These are phyloP conservation scores for Neodon shergylaensis DNA, from an alignment of 2,113 vertebrate species.

Conservation along the genomic window DNA sequence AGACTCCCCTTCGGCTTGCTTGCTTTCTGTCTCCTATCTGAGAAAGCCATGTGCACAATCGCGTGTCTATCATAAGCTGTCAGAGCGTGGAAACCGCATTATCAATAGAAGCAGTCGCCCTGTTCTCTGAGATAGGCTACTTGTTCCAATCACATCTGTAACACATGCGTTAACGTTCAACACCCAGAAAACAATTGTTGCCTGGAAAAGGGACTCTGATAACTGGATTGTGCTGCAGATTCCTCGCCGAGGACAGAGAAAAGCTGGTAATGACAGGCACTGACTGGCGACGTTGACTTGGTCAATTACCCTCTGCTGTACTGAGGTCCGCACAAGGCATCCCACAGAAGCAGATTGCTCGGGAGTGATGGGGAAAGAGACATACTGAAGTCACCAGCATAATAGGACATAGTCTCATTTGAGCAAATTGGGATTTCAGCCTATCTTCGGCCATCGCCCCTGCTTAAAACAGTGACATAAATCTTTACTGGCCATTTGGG, in stretches of 20 bases:
- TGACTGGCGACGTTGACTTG: slow-evolving; percentile 12
- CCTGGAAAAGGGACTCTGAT: background rate
- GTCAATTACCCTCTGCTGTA: slow-evolving; percentile 64
- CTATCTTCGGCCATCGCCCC: slow-evolving; percentile 45
- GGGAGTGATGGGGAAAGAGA: slow-evolving; percentile 55
- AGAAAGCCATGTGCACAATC: background rate
- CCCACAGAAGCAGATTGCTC: slow-evolving; percentile 45
- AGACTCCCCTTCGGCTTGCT: background rate
- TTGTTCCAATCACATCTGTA: slow-evolving; percentile 59
- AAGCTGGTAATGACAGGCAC: slow-evolving; percentile 34
- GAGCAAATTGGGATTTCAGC: slow-evolving; percentile 49
- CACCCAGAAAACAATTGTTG: slow-evolving; percentile 58
- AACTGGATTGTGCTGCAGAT: slow-evolving; percentile 32
- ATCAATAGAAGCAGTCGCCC: slow-evolving; percentile 15
- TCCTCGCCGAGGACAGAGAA: background rate
- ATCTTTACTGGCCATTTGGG: slow-evolving; percentile 34
- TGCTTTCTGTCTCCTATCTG: background rate
- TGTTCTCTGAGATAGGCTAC: background rate
- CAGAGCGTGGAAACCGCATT: slow-evolving; percentile 19
- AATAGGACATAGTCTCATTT: slow-evolving; percentile 29
- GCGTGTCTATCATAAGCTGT: background rate
- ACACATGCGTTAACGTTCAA: slow-evolving; percentile 41
- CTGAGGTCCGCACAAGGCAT: background rate
- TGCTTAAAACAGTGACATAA: slow-evolving; percentile 59
- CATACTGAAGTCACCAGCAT: background rate